Evolutionary conservation across 2,113 vertebrate genomes (phyloP), one percentile per base, ranked within the genome.

Genomic region (Hipposideros armiger): DNA sequence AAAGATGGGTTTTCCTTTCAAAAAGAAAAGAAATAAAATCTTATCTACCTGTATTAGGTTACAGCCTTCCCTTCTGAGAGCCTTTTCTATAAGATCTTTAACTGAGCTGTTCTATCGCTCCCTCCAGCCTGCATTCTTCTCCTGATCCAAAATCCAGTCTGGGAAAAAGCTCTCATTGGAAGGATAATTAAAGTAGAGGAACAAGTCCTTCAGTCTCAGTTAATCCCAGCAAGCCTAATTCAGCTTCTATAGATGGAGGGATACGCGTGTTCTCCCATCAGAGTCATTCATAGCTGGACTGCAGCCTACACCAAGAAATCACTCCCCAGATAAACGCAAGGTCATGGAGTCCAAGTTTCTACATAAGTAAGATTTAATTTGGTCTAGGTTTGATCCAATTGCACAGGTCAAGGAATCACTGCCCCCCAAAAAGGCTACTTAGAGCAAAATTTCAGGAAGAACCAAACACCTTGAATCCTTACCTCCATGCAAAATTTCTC

Each of bases 181-280:
- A 97, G 96, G 77, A 96, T 97, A 97, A 97, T 97, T 97, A 97
- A 97, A 97, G 97, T 96, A 92, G 94, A 96, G 56, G 97, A 96
- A 96, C 93, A 85, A 95, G 78, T 82, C 93, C 95, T 94, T 95
- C 96, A 95, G 95, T 83, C 83, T 47, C 88, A 54, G 95, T 76
- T 97, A 97, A 96, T 98, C 96, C 95, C 69, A 36, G 97, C 91
- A 92, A 98, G 86, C 83, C 95, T 96, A 95, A 97, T 91, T 96
- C 97, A 94, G 95, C 94, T 96, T 85, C 95, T 94, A 60, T 87
- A 97, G 97, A 97, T 64, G 64, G 93, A 87, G 56, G 91, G 94
- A 95, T 96, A 96, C 96, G 92, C 67, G 73, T 87, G 73, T 70
- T 94, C 73, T 36, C 85, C 82, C 45, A 50, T 82, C 95, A 81